A percentile compares a stretch with the other conserved stretches of the same genome.
Evolutionary conservation across 2,113 vertebrate species (phyloP).

Genomic region (Salvelinus alpinus): DNA sequence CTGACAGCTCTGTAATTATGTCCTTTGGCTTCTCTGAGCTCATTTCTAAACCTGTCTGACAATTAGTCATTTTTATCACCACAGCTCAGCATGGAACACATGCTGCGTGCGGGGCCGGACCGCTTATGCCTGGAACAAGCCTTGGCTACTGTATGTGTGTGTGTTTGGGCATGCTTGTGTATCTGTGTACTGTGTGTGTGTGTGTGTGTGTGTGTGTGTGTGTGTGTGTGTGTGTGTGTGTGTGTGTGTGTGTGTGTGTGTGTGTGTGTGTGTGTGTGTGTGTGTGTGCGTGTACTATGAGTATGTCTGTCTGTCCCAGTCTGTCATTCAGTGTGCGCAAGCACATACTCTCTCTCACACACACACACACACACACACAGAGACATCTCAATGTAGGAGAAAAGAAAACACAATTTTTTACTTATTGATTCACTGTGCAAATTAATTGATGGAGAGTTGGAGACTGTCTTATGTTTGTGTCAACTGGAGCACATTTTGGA

Average conservation of each 20-base stretch:
- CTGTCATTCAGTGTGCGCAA: too few species aligned
- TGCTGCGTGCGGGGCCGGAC: background rate
- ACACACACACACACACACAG: too few species aligned
- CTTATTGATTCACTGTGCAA: too few species aligned
- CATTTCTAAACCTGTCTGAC: conserved; percentile 31
- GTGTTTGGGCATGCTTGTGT: too few species aligned
- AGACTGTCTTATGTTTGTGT: too few species aligned
- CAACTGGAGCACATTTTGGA: too few species aligned
- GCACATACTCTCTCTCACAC: too few species aligned
- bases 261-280: too few species aligned
- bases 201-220: background rate
- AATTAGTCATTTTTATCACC: conserved; percentile 42
- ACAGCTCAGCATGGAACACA: conserved; percentile 26
- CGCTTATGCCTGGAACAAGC: too few species aligned
- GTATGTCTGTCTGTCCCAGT: background rate
- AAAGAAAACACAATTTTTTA: background rate
- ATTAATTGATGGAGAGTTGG: too few species aligned
- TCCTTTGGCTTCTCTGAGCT: conserved; percentile 39
- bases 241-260: too few species aligned
- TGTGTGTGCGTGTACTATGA: background rate
- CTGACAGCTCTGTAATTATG: conserved; percentile 55
- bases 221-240: too few species aligned
- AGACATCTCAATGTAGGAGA: background rate
- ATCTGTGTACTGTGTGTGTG: background rate
- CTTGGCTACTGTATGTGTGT: background rate